Base-by-base conservation (phyloP, 2,113 vertebrate genomes). In the Oreochromis aureus region DNA sequence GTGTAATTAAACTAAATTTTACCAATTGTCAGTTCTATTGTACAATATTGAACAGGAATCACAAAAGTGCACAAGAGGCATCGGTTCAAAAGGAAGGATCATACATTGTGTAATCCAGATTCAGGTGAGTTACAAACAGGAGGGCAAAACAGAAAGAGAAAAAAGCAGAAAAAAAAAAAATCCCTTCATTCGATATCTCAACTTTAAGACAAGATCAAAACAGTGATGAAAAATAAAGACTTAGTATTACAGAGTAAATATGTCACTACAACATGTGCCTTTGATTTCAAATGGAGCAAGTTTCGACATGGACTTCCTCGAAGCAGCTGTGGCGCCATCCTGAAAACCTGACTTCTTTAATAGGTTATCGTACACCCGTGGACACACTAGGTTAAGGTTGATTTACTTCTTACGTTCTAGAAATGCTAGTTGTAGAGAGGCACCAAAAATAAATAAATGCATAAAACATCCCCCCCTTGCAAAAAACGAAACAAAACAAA, bases 1-100 rank as follows among this genome's bases (percentile, higher is more conserved):
- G 95, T 96, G 93, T 97, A 97, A 95, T 96, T 96, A 97, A 98
- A 97, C 96, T 97, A 97, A 96, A 97, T 97, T 98, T 97, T 95
- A 96, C 97, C 96, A 97, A 92, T 95, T 97, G 96, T 97, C 93
- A 96, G 94, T 94, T 96, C 91, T 93, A 95, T 97, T 94, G 94
- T 97, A 98, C 96, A 98, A 96, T 96, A 97, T 97, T 95, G 94
- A 97, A 95, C 96, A 97, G 95, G 96, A 97, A 96, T 96, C 96
- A 98, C 96, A 96, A 95, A 97, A 95, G 93, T 95, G 91, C 92
- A 96, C 94, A 96, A 94, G 94, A 94, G 93, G 91, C 89, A 87
- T 94, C 86, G 85, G 85, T 90, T 92, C 87, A 87, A 94, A 91
- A 94, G 85, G 91, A 92, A 95, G 91, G 86, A 87, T 92, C 81